Evolutionary conservation across 2,113 vertebrate genomes (phyloP), one percentile per base, ranked within the genome.

Genomic region (Lonchura striata): DNA sequence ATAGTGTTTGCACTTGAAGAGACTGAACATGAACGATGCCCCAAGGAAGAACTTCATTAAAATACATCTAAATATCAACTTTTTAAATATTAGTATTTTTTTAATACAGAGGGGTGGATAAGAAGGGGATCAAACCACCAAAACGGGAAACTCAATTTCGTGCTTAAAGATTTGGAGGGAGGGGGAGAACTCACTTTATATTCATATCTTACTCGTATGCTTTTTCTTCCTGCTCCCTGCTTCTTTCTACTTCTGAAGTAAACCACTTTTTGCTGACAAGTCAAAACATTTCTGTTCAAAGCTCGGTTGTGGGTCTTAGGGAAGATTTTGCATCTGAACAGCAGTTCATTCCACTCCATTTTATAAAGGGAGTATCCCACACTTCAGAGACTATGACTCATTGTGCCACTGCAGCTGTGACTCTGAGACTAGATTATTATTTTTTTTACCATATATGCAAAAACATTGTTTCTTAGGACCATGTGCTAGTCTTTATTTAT

Each of bases 351-450:
- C 80, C 90, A 65, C 57, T 90, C 56, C 28, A 35, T 83, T 90
- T 94, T 77, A 74, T 22, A 86, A 92, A 88, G 85, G 93, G 93
- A 91, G 90, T 72, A 96, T 87, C 96, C 93, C 85, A 86, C 52
- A 88, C 82, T 97, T 91, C 28, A 60, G 65, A 92, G 85, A 57
- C 60, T 68, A 31, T 94, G 96, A 96, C 88, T 97, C 93, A 96
- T 89, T 39, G 63, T 39, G 52, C 56, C 94, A 86, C 23, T 90
- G 82, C 92, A 94, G 94, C 93, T 96, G 82, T 82, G 85, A 72
- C 87, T 94, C 39, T 18, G 46, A 93, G 88, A 83, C 71, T 21
- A 82, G 65, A 70, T 72, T 69, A 65, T 42, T 89, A 6, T 71
- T 60, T 76, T 39, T 93, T 84, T 60, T 39, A 77, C 68, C 9